Evolutionary conservation across 2,797 vertebrate species (phyloP).

Genomic region (Mionectes olivaceus): DNA sequence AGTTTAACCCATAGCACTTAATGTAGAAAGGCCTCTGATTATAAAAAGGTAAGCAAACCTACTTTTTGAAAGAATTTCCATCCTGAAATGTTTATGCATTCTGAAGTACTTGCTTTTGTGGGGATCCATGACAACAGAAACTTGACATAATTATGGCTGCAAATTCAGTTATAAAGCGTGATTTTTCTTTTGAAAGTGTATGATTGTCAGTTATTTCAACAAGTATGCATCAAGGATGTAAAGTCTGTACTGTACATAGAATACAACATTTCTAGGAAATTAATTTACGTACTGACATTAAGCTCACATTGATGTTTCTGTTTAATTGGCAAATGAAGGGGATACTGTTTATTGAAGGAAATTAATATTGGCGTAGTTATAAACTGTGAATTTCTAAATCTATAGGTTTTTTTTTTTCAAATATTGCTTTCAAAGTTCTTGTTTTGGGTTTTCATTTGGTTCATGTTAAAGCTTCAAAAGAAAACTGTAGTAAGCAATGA

Average conservation of each 20-base stretch:
- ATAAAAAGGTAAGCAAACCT: conserved; percentile 19
- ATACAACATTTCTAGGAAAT: conserved; percentile 64
- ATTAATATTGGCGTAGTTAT: conserved; percentile 59
- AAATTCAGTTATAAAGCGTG: conserved; percentile 53
- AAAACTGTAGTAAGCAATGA: conserved; percentile 55
- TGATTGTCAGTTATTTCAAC: conserved; percentile 68
- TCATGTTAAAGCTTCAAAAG: conserved; percentile 19
- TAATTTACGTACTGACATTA: conserved; percentile 52
- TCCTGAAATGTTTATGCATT: conserved; percentile 52
- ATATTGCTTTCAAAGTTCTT: conserved; percentile 53
- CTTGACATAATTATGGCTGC: conserved; percentile 53
- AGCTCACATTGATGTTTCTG: conserved; percentile 61
- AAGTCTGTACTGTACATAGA: conserved; percentile 70
- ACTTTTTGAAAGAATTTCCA: conserved; percentile 13
- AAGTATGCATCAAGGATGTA: conserved; percentile 59
- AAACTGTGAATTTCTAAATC: conserved; percentile 78
- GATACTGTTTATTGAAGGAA: conserved; percentile 70
- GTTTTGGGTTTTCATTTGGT: conserved; percentile 35
- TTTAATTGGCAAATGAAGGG: conserved; percentile 67
- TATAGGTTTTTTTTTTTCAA: conserved; percentile 13
- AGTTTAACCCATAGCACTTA: conserved; percentile 70
- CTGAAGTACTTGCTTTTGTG: conserved; percentile 46
- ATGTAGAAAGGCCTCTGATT: conserved; percentile 57
- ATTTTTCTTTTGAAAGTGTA: conserved; percentile 28
- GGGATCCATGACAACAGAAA: conserved; percentile 63